Conservation (phyloP, 2,113 vertebrate genomes). For the Peucedramus taeniatus region DNA sequence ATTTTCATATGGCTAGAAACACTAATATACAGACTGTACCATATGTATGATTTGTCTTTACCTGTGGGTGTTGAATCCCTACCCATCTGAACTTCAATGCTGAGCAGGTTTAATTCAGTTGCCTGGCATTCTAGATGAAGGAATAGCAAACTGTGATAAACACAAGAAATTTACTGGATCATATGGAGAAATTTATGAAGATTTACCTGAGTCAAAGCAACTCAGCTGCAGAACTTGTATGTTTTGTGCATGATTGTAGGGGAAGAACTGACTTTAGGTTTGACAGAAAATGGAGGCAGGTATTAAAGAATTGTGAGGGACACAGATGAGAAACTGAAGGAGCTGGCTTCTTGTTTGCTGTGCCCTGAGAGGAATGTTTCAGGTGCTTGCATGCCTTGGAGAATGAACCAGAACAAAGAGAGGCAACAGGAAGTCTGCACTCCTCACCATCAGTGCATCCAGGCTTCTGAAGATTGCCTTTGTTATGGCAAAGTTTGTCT, state of each 20-base stretch:
- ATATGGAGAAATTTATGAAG: not conserved
- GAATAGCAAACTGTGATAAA: not conserved
- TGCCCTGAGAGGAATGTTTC: not conserved
- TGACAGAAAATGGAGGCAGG: not conserved
- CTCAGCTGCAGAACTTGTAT: not conserved
- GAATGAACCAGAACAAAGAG: not conserved
- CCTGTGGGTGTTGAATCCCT: not conserved
- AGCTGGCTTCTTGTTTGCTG: not conserved
- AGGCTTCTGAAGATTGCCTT: not conserved
- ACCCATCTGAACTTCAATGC: not conserved
- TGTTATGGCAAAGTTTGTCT: not conserved
- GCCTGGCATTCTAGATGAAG: not conserved
- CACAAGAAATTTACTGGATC: not conserved
- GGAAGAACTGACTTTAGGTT: not conserved
- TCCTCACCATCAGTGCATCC: not conserved
- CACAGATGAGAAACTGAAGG: not conserved
- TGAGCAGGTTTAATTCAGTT: not conserved
- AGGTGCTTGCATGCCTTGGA: not conserved
- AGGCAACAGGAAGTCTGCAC: not conserved
- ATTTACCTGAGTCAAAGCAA: not conserved
- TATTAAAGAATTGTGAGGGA: not conserved
- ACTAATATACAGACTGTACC: not conserved
- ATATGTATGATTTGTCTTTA: not conserved
- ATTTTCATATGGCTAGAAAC: not conserved
- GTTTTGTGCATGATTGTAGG: not conserved